Base-by-base conservation (phyloP, 2,888 invertebrate genomes). In the Oscheius sp. region DNA sequence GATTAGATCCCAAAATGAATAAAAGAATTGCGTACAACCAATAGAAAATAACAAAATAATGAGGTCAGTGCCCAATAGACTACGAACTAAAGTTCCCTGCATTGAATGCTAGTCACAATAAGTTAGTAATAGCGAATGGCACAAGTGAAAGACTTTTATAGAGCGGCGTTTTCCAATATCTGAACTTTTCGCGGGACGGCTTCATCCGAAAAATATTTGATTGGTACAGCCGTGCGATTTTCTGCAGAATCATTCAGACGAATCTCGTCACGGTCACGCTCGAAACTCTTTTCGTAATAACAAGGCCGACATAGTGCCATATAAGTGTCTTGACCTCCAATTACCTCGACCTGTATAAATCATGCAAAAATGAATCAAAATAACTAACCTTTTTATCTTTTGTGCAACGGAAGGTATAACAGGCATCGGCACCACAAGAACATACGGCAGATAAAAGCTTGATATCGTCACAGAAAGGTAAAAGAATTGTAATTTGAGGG, bases 321-420 rank as follows among this genome's bases (percentile, higher is more conserved):
- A 56, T 80, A 80, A n/a, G 76, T 57, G 24, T 80, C 80, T 14
- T 71, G 59, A 30, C 80, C 80, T 38, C 77, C 80, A 41, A 80
- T 80, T 47, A 80, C 74, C 30, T 77, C 80, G 4, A 78, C 76
- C 72, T 72, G 32, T 22, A 67, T 20, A 41, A 8, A 8, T 33
- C 5, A 14, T 24, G 9, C n/a, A 5, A 20, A 26, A 28, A 28
- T 26, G 9, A 8, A 12, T 9, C 17, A 9, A 26, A 26, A 50
- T 14, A 33, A 4, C 45, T n/a, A n/a, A 74, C 72, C 70, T 76
- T 72, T 51, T 76, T 78, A 36, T 80, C 76, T 17, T 71, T 67
- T 14, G 80, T 78, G 30, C 59, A 67, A 9, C 80, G 67, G 71
- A 78, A 78, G 1, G 80, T 71, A 69, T 70, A 78, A 61, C 67